Evolutionary conservation across 1,140 invertebrate genomes (phyloP), one percentile per base, ranked within the genome.

Genomic region (Hypothenemus hampei): DNA sequence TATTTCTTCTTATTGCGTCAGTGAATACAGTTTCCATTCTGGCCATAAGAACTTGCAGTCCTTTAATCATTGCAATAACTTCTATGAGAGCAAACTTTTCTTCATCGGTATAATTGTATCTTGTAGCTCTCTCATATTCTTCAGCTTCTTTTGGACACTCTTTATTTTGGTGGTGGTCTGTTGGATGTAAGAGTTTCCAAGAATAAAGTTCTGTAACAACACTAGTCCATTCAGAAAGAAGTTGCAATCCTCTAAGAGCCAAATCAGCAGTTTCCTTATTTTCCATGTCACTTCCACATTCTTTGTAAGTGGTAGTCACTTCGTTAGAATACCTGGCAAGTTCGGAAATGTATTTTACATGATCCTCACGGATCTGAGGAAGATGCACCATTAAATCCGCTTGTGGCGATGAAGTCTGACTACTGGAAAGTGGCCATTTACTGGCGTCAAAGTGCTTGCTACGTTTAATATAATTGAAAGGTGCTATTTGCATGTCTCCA

Each of bases 51-150:
- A 97, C 90, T 75, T 99, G 97, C 6, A 99, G 78, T 2, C 96
- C 95, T 77, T 99, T 99, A 60, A 99, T 97, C 95, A 99, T 98
- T 0, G 96, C 93, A 62, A 99, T 97, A 13, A 98, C 90, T 78
- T 99, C 95, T 61, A 99, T 97, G 29, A 99, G 75, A 4, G 95
- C 95, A 76, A 96, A 96, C 72, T 99, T 99, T 76, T 99, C 97
- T 67, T 96, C 93, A 19, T 91, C 88, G 6, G 86, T 90, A 70
- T 99, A 99, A 75, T 99, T 99, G 74, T 98, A 99, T 16, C 93
- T 81, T 0, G 96, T 99, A 1, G 96, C 93, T 73, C 95, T 80
- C 78, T 99, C 97, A 74, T 99, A 99, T 76, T 98, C 95, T 76
- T 99, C 97, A n/a, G 96, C 96, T 70, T 98, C 93, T 15, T 82